A percentile compares a stretch with the other conserved stretches of the same genome.
Conservation (phyloP, 2,888 invertebrate genomes). For the Eugnorisma glareosa region DNA sequence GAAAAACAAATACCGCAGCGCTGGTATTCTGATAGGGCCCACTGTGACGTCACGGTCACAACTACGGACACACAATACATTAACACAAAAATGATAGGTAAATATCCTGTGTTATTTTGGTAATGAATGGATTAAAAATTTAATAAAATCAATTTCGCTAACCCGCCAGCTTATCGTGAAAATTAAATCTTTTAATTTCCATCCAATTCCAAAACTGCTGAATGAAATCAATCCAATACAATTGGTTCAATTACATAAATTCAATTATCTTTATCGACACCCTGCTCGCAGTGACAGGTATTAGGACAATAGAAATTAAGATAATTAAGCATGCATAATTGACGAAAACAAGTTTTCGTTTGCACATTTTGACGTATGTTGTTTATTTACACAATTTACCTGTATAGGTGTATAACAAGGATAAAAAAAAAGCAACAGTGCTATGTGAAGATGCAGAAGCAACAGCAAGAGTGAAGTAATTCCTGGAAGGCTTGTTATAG, state of each 20-base stretch:
- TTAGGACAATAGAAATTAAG: conserved; percentile 52
- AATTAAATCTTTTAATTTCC: conserved; percentile 12
- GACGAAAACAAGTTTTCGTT: conserved; percentile 27
- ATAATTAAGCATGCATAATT: conserved; percentile 33
- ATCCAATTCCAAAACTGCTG: conserved; percentile 18
- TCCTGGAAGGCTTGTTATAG: no score
- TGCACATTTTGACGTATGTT: background rate
- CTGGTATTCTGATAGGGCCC: no score
- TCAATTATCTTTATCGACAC: conserved; percentile 50
- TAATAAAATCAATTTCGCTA: background rate
- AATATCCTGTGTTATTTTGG: background rate
- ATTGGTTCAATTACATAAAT: conserved; percentile 48
- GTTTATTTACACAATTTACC: background rate
- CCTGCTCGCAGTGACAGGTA: conserved; percentile 50
- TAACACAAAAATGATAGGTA: no score
- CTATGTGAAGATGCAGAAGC: background rate
- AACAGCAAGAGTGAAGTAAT: no score
- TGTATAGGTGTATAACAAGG: no score
- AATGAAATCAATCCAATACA: conserved; percentile 37
- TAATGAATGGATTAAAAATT: background rate
- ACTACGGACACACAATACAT: no score
- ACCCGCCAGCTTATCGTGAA: background rate
- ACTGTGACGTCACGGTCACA: no score
- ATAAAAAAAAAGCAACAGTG: background rate
- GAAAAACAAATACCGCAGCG: no score